Conservation (phyloP, 2,113 vertebrate species). For the Gnathonemus longibarbis region DNA sequence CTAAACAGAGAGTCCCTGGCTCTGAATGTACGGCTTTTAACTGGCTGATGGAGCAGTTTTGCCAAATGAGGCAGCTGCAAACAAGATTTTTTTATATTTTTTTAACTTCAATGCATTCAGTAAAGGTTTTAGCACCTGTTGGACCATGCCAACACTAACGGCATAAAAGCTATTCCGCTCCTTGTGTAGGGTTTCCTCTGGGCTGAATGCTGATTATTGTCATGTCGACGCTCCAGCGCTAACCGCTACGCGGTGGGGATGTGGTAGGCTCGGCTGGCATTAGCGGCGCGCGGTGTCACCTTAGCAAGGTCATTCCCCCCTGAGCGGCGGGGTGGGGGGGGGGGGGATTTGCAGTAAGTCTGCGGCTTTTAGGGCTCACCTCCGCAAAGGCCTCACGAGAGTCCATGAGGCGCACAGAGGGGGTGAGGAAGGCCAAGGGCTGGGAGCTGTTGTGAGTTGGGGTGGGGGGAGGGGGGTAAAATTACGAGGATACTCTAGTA, state of each 20-base stretch:
- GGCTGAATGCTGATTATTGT: not conserved
- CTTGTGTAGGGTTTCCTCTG: slow-evolving; percentile 7
- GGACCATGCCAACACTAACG: slow-evolving; percentile 27
- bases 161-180: slow-evolving; percentile 11
- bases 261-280: slow-evolving; percentile 35
- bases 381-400: slow-evolving; percentile 39
- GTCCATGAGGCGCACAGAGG: slow-evolving; percentile 24
- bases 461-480: not conserved
- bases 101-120: not conserved
- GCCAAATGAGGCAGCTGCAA: slow-evolving; percentile 42
- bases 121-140: slow-evolving; percentile 42
- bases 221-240: not conserved
- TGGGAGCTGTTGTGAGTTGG: not conserved
- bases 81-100: slow-evolving; percentile 9
- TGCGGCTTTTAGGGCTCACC: slow-evolving; percentile 39
- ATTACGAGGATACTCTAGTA: not conserved
- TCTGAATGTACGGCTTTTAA: not conserved
- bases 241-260: too few relatives aligned
- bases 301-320: slow-evolving; percentile 30
- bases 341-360: slow-evolving; percentile 15
- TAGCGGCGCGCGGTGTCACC: slow-evolving; percentile 36
- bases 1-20: slow-evolving; percentile 21
- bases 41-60: slow-evolving; percentile 15
- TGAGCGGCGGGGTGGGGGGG: not conserved
- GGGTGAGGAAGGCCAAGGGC: not conserved